Conservation (phyloP, 2,888 invertebrate genomes). For the Epicampocera succincta region DNA sequence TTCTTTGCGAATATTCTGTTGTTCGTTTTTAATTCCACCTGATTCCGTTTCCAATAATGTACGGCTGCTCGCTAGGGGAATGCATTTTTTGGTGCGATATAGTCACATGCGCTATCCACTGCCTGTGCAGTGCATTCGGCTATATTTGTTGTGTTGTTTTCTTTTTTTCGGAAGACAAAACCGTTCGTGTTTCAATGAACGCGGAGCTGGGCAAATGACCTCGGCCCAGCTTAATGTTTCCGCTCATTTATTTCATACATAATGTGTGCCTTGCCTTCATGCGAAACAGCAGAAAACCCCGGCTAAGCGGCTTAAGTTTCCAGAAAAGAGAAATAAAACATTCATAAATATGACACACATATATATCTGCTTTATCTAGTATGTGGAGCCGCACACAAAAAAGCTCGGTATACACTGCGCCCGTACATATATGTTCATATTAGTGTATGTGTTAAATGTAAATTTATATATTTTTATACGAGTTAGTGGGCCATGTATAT, state of each 20-base stretch:
- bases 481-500: slow-evolving; percentile 60
- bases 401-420: background rate
- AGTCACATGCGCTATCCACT: no score
- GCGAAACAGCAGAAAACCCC: slow-evolving; percentile 28
- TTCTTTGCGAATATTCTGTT: no score
- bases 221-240: no score
- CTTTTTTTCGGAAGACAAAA: no score
- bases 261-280: slow-evolving; percentile 42
- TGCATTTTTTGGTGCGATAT: no score
- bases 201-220: no score
- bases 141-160: no score
- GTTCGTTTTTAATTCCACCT: no score
- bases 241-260: background rate
- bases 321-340: slow-evolving; percentile 43
- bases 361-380: background rate
- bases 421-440: background rate
- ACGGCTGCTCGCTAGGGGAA: no score
- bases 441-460: slow-evolving; percentile 1
- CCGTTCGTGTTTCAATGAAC: no score
- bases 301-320: slow-evolving; percentile 64
- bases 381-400: background rate
- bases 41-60: no score
- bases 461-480: slow-evolving; percentile 45
- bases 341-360: background rate
- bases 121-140: no score